These are phyloP conservation scores for Stichodactyla mertensii DNA, from an alignment of 64 coral and sea anemone genomes.

Conservation along the genomic window DNA sequence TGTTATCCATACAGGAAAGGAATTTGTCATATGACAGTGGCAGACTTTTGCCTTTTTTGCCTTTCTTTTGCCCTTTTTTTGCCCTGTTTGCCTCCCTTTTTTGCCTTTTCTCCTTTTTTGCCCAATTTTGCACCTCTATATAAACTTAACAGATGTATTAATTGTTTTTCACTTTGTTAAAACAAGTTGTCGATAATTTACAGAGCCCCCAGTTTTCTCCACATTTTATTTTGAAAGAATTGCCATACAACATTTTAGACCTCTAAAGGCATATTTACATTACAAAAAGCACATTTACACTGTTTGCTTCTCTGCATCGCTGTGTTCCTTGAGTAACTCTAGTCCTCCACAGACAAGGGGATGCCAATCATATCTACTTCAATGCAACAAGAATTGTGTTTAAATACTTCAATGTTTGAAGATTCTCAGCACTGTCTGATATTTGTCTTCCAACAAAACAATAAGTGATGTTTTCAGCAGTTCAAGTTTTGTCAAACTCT, in stretches of 20 bases:
- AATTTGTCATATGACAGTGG: too few species aligned
- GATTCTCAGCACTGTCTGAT: neutral
- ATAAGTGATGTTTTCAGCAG: neutral
- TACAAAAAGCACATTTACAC: neutral
- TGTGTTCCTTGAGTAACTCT: neutral
- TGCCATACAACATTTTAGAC: too few species aligned
- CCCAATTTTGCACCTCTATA: too few species aligned
- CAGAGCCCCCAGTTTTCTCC: too few species aligned
- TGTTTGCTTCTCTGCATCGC: neutral
- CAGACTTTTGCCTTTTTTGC: neutral
- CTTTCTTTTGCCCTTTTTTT: neutral
- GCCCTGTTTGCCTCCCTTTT: neutral
- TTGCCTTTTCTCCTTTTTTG: neutral
- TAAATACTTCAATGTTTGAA: neutral
- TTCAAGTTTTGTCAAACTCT: neutral
- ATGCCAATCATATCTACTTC: neutral
- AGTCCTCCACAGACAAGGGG: neutral
- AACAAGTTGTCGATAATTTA: too few species aligned
- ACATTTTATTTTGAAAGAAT: too few species aligned
- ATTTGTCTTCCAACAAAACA: neutral
- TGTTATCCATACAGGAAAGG: neutral
- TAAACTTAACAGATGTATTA: too few species aligned
- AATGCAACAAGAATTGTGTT: neutral
- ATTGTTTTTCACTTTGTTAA: too few species aligned
- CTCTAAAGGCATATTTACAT: neutral